A percentile compares a stretch with the other conserved stretches of the same genome.
phyloP scores from a whole-genome alignment of 2,113 vertebrate genomes.

The Panthera leo region DNA sequence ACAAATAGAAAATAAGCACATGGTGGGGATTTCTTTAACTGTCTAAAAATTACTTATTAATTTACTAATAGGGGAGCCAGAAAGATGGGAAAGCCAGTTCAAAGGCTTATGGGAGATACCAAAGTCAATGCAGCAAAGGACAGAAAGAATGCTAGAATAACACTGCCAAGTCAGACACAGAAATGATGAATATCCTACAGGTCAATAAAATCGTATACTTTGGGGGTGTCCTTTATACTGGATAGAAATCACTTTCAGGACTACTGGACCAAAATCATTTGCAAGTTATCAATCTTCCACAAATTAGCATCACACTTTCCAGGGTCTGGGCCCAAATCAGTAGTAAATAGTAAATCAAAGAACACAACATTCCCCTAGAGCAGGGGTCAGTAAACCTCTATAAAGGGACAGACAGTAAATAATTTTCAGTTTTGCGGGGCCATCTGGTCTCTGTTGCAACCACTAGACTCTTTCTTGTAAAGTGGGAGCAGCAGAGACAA shows the following conservation, averaged over 20 bases:
- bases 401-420: neutral
- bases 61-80: neutral
- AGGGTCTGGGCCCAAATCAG: neutral
- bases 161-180: neutral
- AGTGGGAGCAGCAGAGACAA: neutral
- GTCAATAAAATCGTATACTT: neutral
- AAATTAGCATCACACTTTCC: slow-evolving; percentile 57
- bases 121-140: neutral
- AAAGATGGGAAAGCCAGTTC: no score
- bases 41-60: neutral
- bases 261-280: slow-evolving; percentile 35
- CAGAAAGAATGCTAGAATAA: no score
- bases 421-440: neutral
- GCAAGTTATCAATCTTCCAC: slow-evolving; percentile 56
- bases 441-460: neutral
- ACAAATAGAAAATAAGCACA: neutral
- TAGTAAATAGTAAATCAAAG: slow-evolving; percentile 37
- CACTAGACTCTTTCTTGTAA: neutral
- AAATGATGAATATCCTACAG: neutral
- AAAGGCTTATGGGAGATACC: neutral
- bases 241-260: slow-evolving; percentile 39
- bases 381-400: neutral
- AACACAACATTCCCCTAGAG: neutral
- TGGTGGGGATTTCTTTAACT: neutral
- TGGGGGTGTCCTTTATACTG: neutral